Base-by-base conservation (phyloP, 2,797 vertebrate species). In the Picus viridis region DNA sequence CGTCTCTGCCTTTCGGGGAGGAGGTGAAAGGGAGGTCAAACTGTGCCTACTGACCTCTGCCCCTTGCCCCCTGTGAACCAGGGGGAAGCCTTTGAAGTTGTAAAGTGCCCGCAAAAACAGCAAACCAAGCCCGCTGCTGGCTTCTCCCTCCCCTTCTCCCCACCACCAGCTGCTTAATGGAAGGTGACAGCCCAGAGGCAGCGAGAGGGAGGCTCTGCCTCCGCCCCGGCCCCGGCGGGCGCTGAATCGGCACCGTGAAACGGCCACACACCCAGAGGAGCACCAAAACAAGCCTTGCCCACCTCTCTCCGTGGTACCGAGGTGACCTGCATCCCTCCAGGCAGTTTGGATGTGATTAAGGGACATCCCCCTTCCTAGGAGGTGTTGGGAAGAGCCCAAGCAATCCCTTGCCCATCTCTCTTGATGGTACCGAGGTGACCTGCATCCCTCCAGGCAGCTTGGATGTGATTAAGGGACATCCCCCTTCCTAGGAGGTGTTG, bases 21-120 rank as follows among this genome's bases (percentile, higher is more conserved):
- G 91, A 95, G 95, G 97, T 96, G 90, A 96, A 94, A 92, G 74
- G 58, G 90, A 97, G 97, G 96, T 96, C 94, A 94, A 90, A 86
- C 83, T 2, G 41, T 95, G 96, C 91, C 93, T 81, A 41, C 53
- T 65, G 92, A 92, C 97, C 94, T 90, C 89, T 96, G 90, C 91
- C 81, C 96, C 94, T 94, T 94, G 96, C 86, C 95, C 93, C 88
- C 92, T 95, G 91, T 95, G 96, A 97, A 96, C 96, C 70, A 90
- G 87, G 76, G 82, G 88, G 75, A 87, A 94, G 59, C 69, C 96
- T 97, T 97, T 96, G 97, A 97, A 96, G 94, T 93, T 57, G 53
- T 58, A 24, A 92, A 89, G 70, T 88, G 84, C 90, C 91, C 78
- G 81, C 86, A 63, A 92, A 91, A 88, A 73, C 95, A 91, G 93